A percentile compares a stretch with the other conserved stretches of the same genome.
These are phyloP conservation scores for Masnerella sp. DNA, from an alignment of 2,888 invertebrate species.

Conservation along the genomic window DNA sequence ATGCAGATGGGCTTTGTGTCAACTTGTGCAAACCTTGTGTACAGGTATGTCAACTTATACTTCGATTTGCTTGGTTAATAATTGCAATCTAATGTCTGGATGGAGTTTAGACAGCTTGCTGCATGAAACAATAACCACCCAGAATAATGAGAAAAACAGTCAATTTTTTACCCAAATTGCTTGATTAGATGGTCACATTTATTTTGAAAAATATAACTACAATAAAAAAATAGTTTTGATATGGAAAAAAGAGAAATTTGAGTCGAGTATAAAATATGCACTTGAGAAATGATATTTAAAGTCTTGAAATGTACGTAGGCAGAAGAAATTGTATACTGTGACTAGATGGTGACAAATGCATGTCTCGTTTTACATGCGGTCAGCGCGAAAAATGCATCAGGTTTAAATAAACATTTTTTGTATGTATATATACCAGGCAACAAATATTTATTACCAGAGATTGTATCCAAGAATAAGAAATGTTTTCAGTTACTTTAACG, in stretches of 20 bases:
- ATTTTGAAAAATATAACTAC: too few species aligned
- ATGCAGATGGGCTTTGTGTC: constrained; percentile 98
- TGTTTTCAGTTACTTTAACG: too few species aligned
- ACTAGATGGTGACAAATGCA: constrained; percentile 40
- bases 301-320: constrained; percentile 33
- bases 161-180: not conserved
- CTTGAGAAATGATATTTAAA: too few species aligned
- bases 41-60: constrained; percentile 79
- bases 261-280: too few species aligned
- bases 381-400: too few species aligned
- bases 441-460: too few species aligned
- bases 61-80: constrained; percentile 19
- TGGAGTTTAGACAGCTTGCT: constrained; percentile 74
- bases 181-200: too few species aligned
- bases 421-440: too few species aligned
- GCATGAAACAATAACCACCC: constrained; percentile 66
- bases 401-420: constrained; percentile 25
- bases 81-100: constrained; percentile 65
- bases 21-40: constrained; percentile 96
- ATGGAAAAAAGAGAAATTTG: too few species aligned
- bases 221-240: too few species aligned
- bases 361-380: constrained; percentile 33
- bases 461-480: too few species aligned
- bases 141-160: constrained; percentile 11
- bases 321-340: constrained; percentile 30